Evolutionary conservation across 1,140 invertebrate species (phyloP), one percentile per base, ranked within the genome.

Genomic region (Euwallacea fornicatus): DNA sequence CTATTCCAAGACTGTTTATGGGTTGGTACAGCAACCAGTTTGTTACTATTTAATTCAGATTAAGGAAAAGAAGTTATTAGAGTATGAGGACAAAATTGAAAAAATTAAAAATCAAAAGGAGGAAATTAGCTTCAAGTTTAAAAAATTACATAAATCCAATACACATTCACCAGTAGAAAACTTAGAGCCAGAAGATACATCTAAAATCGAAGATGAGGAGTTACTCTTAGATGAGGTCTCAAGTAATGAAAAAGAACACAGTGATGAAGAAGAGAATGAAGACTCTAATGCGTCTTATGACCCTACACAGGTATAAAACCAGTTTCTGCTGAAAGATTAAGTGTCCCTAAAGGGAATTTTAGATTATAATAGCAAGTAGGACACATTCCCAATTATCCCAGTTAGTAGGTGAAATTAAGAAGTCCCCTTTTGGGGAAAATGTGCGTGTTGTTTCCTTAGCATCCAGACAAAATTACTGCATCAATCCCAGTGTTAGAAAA

Each of bases 301-400:
- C 15, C 54, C 65, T 7, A 68, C 42, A 44, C 67, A 67, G 62
- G 58, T 65, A 66, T 9, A 8, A 46, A 46, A 8, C 8, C 16
- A 9, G 3, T 42, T 8, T 11, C 60, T 46, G 8, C 7, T 21
- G 15, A 44, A 16, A 67, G 15, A 67, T 13, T 59, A 42, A 42
- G 42, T 1, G 7, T 11, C 11, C 6, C 13, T 42, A 16, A 13
- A 56, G 33, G 8, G 11, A 79, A 71, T 86, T 86, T 7, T 83
- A 97, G 89, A 92, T 98, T 72, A 95, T 91, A 78, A 98, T 95
- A 83, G 96, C 95, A 77, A 98, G 95, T 73, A 86, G 97, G 80
- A 99, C 97, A 42, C 97, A 99, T 84, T 98, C 96, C 7, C 97
- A 99, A 81, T 82, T 99, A 33, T 88, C 92, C 2, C 97, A 99